These are phyloP conservation scores for Saguinus imperator DNA, from an alignment of 2,113 vertebrate genomes.

Conservation along the genomic window DNA sequence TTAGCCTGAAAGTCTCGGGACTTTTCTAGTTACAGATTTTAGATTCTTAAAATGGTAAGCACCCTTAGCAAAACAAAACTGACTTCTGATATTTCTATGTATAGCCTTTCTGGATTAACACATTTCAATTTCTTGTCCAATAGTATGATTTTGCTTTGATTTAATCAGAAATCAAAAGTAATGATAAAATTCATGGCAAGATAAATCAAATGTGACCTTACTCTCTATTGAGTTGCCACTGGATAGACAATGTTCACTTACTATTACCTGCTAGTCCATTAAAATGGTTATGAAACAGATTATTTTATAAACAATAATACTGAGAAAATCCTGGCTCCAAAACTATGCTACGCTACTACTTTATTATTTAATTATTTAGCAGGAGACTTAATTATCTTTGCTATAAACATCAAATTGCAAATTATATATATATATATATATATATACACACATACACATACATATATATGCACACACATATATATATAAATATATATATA, in stretches of 20 bases:
- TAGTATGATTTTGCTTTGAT: background rate
- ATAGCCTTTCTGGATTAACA: background rate
- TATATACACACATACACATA: background rate
- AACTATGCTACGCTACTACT: background rate
- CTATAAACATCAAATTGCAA: background rate
- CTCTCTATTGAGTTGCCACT: background rate
- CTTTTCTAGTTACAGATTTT: background rate
- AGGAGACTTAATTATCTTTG: background rate
- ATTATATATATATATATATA: background rate
- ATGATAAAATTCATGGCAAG: background rate
- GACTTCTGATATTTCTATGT: background rate
- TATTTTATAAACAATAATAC: background rate
- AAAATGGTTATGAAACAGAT: background rate
- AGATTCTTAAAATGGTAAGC: background rate
- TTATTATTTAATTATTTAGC: background rate
- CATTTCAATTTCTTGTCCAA: background rate
- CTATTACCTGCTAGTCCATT: background rate
- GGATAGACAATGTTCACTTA: background rate
- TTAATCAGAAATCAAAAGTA: conserved; percentile 29
- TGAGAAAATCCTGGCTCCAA: background rate
- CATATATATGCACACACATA: no score
- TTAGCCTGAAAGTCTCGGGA: background rate
- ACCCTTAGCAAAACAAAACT: background rate
- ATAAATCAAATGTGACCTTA: background rate
- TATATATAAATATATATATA: no score